phyloP scores from a whole-genome alignment of 2,797 vertebrate species.

The Clarias laeviceps region DNA sequence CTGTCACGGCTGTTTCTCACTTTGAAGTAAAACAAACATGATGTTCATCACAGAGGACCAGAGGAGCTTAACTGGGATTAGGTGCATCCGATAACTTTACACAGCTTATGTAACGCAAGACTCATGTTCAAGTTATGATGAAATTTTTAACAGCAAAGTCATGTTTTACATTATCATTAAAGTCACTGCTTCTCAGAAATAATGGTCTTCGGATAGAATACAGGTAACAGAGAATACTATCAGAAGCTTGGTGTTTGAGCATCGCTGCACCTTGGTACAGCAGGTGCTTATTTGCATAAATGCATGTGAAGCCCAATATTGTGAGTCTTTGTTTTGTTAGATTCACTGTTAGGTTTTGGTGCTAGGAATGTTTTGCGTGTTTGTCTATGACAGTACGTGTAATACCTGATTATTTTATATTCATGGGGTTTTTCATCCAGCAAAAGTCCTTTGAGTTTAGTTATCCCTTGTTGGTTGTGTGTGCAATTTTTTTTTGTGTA shows the following conservation, averaged over 20 bases:
- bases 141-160: background rate
- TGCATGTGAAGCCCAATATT: background rate
- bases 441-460: background rate
- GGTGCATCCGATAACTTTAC: background rate
- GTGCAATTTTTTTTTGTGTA: background rate
- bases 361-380: background rate
- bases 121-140: too few relatives aligned
- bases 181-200: background rate
- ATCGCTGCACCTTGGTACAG: background rate
- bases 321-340: background rate
- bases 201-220: background rate
- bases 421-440: background rate
- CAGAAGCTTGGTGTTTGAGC: background rate
- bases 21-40: slow-evolving; percentile 14
- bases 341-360: background rate
- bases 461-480: background rate
- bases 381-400: background rate
- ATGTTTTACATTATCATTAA: background rate
- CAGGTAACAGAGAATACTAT: background rate
- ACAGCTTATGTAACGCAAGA: background rate
- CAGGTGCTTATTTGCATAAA: background rate
- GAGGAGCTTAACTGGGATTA: background rate
- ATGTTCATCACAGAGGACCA: slow-evolving; percentile 8
- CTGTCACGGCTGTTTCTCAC: background rate
- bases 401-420: background rate